Base-by-base conservation (phyloP, 2,797 vertebrate species). In the Geotrypetes seraphini region DNA sequence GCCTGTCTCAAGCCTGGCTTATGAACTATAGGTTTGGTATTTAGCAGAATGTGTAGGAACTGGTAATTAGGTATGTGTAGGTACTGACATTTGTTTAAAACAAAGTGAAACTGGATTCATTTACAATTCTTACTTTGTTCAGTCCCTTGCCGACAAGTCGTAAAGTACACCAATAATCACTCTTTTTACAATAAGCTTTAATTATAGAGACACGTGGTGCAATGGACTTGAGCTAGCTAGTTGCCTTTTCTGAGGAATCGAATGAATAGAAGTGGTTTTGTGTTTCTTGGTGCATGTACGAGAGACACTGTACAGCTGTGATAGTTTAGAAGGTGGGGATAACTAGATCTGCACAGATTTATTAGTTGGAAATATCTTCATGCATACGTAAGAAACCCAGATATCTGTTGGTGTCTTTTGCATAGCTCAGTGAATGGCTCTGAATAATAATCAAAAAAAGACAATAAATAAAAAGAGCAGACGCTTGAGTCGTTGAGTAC, bases 21-120 rank as follows among this genome's bases (percentile, higher is more conserved):
- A 66, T 71, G 72, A 78, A 76, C 72, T 71, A 68, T 66, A 58
- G 63, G 53, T 61, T 70, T 71, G 66, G 57, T 70, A 71, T 76
- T 78, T 78, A 72, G 71, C 65, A 69, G 63, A 64, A 68, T 73
- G 59, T 44, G 60, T 71, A 70, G 74, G 66, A 72, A 68, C 57
- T 75, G 66, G 70, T 75, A 72, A 78, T 75, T 72, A 66, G 59
- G 63, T 57, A 52, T 67, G 35, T 75, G 58, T 60, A 71, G 57
- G 50, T 58, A 71, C 65, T 74, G 69, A 65, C 63, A 78, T 76
- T 78, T 71, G 57, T 71, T 78, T 79, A 62, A 78, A 74, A 67
- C 59, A 63, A 71, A 68, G 49, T 75, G 68, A 72, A 73, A 57
- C 66, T 57, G 67, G 66, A 64, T 73, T 81, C 66, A 73, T 69